Evolutionary conservation across 2,113 vertebrate genomes (phyloP), one percentile per base, ranked within the genome.

Genomic region (Chascanopsetta lugubris): DNA sequence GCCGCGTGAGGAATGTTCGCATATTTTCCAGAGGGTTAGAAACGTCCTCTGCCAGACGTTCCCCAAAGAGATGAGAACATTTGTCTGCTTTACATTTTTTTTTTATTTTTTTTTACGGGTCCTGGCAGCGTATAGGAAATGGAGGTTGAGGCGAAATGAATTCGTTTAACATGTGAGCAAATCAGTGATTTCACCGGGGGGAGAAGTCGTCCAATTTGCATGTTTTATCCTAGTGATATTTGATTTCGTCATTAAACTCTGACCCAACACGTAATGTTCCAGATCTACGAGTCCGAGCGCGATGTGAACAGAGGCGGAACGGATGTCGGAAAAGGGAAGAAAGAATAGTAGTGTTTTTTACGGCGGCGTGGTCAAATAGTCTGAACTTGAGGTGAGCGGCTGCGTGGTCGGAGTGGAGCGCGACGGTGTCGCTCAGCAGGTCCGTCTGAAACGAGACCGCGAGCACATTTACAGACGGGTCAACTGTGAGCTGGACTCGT

Each of bases 21-120:
- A 77, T 92, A 91, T 90, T 92, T n/a, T 85, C 89, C 84, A 68
- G 69, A 78, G n/a, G n/a, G n/a, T n/a, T n/a, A n/a, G 87, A 92
- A 87, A 76, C 84, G 84, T 84, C 85, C 80, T 79, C 82, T 29
- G 26, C 80, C 56, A 80, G 83, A 88, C 82, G 48, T 82, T 92
- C 91, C 91, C 91, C 72, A 72, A 87, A 92, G 92, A 90, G 76
- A 85, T 69, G 75, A 48, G 86, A 87, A 73, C 85, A 82, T 87
- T 90, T 87, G 88, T 90, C 90, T 90, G 90, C 87, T 82, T n/a
- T 89, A 86, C 83, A 80, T 88, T 91, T 42, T 87, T 74, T 68
- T 91, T 34, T 87, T 88, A 90, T 42, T 87, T 74, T 68, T 91
- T 34, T 87, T 72, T 68, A 71, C 73, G 15, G 47, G 68, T 54